Evolutionary conservation across 2,113 vertebrate genomes (phyloP), one percentile per base, ranked within the genome.

Genomic region (Vulpes ferrilata): DNA sequence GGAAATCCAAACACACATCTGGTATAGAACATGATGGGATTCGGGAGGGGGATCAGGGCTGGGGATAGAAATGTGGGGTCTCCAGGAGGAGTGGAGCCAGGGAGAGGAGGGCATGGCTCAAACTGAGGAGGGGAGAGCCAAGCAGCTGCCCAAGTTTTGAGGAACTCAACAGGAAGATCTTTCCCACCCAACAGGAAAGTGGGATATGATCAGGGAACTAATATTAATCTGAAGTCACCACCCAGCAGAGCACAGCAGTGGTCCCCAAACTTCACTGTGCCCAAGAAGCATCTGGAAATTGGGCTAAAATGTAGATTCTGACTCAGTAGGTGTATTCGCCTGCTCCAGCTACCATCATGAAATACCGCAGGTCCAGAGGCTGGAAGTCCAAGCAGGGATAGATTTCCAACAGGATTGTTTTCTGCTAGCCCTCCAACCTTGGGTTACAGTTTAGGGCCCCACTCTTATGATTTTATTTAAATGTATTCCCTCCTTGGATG

Each of bases 121-220:
- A 7, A 48, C 35, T 15, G 57, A 19, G 23, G 35, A 48, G 12
- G 35, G 27, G 53, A 53, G 48, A 5, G 19, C 11, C n/a, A 16
- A 43, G 82, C 0, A 0, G 23, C 17, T 9, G 30, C 6, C n/a
- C 2, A 4, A 20, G 38, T 0, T 27, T 13, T 3, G 2, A 22
- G 7, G 30, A 32, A 5, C 38, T 60, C 53, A 38, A 0, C 38
- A 11, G 2, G 19, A 48, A 35, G 32, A 13, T 38, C 65, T 22
- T 35, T 20, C 43, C 78, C 11, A 5, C 57, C 25, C 4, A 4
- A 0, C 0, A 12, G 23, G 43, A 30, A 38, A 30, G 23, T 27
- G 32, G 25, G 22, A 20, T 32, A 20, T 10, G 2, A 23, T 12
- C 9, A 5, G 8, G 64, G 32, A 35, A 23, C 16, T 7, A 3